Conservation (phyloP, 2,888 invertebrate genomes). For the Bugula neritina region DNA sequence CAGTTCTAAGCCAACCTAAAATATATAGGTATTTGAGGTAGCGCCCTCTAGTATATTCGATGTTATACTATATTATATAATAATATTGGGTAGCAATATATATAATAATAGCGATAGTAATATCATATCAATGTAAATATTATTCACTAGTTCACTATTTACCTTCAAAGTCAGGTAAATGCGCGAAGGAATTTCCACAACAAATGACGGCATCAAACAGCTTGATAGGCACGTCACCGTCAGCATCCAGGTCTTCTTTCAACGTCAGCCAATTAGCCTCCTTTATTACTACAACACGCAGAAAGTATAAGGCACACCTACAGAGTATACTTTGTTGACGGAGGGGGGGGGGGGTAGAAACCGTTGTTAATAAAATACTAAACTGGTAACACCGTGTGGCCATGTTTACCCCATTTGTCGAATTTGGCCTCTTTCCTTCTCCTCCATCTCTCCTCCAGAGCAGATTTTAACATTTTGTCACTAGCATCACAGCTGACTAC, state of each 20-base stretch:
- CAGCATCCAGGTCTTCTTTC: constrained; percentile 65
- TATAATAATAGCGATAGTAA: no score
- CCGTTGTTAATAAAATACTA: no score
- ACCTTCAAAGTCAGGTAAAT: constrained; percentile 72
- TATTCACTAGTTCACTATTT: no score
- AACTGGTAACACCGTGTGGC: no score
- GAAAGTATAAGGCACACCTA: not conserved
- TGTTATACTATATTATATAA: no score
- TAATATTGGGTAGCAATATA: no score
- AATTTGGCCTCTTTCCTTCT: constrained; percentile 71
- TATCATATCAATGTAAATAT: no score
- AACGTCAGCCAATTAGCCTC: constrained; percentile 85
- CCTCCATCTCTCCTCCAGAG: constrained; percentile 77
- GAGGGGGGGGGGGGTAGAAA: no score
- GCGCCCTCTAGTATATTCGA: no score
- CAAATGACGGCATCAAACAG: constrained; percentile 82
- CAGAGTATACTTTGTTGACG: no score
- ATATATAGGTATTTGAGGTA: no score
- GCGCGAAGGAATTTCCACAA: constrained; percentile 84
- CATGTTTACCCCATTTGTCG: constrained; percentile 72
- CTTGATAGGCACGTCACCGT: constrained; percentile 37
- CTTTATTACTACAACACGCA: constrained; percentile 67
- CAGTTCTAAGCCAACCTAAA: no score
- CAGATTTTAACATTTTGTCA: constrained; percentile 86
- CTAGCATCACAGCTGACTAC: constrained; percentile 82